A percentile compares a stretch with the other conserved stretches of the same genome.
phyloP scores from a whole-genome alignment of 2,888 invertebrate species.

The Cryptocephalus primarius region DNA sequence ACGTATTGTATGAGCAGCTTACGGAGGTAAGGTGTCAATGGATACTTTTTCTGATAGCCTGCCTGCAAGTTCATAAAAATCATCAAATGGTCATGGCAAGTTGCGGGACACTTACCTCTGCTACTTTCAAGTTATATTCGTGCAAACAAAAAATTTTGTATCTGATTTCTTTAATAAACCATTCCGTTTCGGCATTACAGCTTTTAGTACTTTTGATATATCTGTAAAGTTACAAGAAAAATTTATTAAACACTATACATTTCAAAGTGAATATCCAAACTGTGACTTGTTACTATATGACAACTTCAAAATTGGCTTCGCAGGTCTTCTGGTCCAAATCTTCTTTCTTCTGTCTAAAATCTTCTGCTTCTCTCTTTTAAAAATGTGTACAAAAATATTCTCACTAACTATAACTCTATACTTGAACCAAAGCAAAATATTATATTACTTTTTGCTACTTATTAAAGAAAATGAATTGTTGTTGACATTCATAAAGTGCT shows the following conservation, averaged over 20 bases:
- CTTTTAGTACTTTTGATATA: slow-evolving; percentile 15
- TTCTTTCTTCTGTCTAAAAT: slow-evolving; percentile 3
- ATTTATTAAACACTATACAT: background rate
- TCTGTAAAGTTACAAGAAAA: slow-evolving; percentile 11
- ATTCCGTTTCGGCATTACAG: slow-evolving; percentile 10
- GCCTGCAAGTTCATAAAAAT: no score
- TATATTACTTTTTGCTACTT: background rate
- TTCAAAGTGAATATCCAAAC: no score
- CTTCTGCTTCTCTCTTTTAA: background rate
- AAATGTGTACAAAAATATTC: background rate
- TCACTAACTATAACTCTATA: no score
- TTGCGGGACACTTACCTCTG: slow-evolving; percentile 12
- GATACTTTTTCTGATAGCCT: no score
- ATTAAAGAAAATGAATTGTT: background rate
- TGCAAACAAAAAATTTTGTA: slow-evolving; percentile 17
- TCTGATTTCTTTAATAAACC: slow-evolving; percentile 13
- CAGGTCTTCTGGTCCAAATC: background rate
- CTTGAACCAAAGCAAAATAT: no score
- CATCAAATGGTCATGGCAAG: no score
- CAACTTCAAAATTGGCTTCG: background rate
- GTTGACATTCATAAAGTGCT: background rate
- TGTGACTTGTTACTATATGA: no score
- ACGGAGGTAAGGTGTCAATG: no score
- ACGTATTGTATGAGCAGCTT: no score
- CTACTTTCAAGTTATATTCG: slow-evolving; percentile 19